Conservation (phyloP, 2,113 vertebrate species). For the Vulpes vulpes region DNA sequence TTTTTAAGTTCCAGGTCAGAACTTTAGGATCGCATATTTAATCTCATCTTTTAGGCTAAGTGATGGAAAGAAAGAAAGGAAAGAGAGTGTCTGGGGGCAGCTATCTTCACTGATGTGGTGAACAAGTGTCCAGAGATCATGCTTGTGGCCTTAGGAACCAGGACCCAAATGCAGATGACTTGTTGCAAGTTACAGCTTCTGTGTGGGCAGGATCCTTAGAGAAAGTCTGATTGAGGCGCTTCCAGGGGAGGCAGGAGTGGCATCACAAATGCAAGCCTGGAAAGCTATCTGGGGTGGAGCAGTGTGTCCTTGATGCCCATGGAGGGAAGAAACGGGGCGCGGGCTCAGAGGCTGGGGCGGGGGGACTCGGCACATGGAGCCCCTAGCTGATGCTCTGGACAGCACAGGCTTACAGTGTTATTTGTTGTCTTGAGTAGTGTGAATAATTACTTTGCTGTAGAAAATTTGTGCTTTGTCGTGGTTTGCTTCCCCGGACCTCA, state of each 20-base stretch:
- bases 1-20: not conserved
- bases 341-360: fast-evolving
- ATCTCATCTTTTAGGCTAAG: not conserved
- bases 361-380: not conserved
- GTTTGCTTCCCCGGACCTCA: no score
- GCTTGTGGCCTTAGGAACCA: fast-evolving
- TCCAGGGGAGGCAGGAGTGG: not conserved
- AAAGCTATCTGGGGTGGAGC: fast-evolving
- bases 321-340: not conserved
- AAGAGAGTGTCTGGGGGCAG: not conserved
- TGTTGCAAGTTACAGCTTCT: no score
- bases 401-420: fast-evolving
- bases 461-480: fast-evolving
- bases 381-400: not conserved
- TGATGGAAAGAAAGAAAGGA: no score
- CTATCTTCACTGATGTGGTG: fast-evolving
- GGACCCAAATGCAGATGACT: not conserved
- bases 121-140: fast-evolving
- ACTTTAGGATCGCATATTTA: not conserved
- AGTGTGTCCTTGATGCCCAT: fast-evolving
- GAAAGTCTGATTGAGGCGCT: not conserved
- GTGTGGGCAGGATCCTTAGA: no score
- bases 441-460: not conserved
- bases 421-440: fast-evolving
- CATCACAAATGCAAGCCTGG: not conserved